Conservation (phyloP, 2,113 vertebrate species). For the Epinephelus lanceolatus region DNA sequence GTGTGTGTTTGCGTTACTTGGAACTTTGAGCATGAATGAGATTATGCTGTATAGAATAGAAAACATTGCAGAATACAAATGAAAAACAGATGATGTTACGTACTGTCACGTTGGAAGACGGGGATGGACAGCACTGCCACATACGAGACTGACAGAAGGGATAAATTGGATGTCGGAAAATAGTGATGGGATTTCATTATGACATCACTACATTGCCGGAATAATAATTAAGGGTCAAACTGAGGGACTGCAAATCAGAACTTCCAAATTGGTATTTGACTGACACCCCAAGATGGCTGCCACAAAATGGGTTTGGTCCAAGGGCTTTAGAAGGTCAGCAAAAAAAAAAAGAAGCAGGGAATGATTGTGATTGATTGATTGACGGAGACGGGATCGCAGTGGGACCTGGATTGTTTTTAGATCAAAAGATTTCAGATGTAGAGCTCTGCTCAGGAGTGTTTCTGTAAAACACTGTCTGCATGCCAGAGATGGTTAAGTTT, state of each 20-base stretch:
- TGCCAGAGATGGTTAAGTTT: neutral
- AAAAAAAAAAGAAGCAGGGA: neutral
- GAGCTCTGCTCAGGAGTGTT: neutral
- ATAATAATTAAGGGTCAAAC: neutral
- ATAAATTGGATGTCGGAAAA: neutral
- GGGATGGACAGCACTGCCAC: neutral
- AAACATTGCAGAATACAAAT: too few species aligned
- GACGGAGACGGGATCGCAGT: too few species aligned
- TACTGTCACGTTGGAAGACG: too few species aligned
- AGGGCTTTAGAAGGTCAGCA: conserved; percentile 2
- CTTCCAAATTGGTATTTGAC: neutral
- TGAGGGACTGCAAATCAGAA: neutral
- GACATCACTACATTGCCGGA: neutral
- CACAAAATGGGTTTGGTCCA: neutral
- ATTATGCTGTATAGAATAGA: too few species aligned
- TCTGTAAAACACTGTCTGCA: neutral
- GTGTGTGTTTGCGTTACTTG: neutral
- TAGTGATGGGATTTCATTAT: neutral
- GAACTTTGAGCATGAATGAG: neutral
- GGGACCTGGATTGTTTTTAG: too few species aligned
- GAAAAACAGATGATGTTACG: too few species aligned
- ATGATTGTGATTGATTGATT: neutral
- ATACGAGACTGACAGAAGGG: neutral
- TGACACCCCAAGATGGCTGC: neutral
- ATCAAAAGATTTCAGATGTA: neutral